Conservation (phyloP, 2,797 vertebrate genomes). For the Sylvia borin region DNA sequence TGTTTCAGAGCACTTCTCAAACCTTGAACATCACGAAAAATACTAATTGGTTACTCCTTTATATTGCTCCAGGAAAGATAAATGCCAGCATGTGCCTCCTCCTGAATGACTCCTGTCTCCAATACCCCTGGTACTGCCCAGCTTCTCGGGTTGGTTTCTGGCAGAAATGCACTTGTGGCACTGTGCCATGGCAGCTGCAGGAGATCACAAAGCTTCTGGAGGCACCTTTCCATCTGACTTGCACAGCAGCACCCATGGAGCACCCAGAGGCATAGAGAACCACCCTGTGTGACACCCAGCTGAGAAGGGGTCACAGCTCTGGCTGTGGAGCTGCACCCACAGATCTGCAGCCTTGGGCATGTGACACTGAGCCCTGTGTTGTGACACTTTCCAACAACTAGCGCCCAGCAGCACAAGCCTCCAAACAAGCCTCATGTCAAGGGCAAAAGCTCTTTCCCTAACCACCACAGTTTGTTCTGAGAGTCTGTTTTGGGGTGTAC, state of each 20-base stretch:
- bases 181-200: fast-evolving
- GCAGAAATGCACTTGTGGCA: neutral
- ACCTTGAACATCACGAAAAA: neutral
- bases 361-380: fast-evolving
- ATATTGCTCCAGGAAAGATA: neutral
- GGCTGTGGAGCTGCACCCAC: neutral
- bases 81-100: neutral
- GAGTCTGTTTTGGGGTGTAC: neutral
- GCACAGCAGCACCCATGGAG: neutral
- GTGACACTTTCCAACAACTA: neutral
- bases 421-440: neutral
- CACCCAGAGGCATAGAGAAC: fast-evolving
- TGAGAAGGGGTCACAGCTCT: neutral
- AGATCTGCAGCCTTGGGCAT: neutral
- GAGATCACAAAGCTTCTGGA: neutral
- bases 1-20: neutral
- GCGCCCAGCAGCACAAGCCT: neutral
- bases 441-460: neutral
- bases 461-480: neutral
- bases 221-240: neutral
- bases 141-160: neutral
- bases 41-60: neutral
- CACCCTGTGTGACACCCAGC: neutral
- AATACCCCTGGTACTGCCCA: neutral
- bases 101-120: neutral